Conservation (phyloP, 2,888 invertebrate species). For the Argynnis bischoffii region DNA sequence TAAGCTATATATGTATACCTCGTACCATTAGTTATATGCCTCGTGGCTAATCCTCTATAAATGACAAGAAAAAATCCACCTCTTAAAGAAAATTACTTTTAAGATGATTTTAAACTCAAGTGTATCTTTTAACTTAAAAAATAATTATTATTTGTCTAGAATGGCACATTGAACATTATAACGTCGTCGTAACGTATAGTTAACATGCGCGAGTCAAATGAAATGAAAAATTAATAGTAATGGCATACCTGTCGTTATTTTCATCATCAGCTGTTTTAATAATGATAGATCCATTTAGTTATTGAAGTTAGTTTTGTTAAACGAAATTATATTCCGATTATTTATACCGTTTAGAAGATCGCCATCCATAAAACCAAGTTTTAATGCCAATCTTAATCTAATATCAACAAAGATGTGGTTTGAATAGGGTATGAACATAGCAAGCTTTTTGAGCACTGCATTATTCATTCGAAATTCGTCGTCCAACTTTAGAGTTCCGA, state of each 20-base stretch:
- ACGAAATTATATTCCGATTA: slow-evolving; percentile 8
- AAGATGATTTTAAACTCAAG: too few species aligned
- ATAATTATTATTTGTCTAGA: too few species aligned
- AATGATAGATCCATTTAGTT: slow-evolving; percentile 21
- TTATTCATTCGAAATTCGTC: slow-evolving; percentile 72
- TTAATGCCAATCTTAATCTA: slow-evolving; percentile 58
- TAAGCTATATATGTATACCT: too few species aligned
- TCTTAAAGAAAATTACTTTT: too few species aligned
- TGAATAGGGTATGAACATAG: slow-evolving; percentile 62
- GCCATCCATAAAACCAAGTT: slow-evolving; percentile 58
- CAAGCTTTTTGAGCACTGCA: slow-evolving; percentile 56
- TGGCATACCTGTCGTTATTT: slow-evolving; percentile 14
- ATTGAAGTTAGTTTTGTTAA: slow-evolving; percentile 27
- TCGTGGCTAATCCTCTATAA: too few species aligned
- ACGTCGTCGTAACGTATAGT: too few species aligned
- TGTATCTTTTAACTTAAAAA: too few species aligned
- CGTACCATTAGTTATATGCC: too few species aligned
- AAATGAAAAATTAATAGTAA: slow-evolving; percentile 5
- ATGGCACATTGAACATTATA: too few species aligned
- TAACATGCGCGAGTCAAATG: not conserved
- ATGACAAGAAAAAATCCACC: too few species aligned
- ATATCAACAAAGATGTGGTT: slow-evolving; percentile 71
- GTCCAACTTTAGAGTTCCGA: slow-evolving; percentile 73
- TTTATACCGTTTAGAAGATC: slow-evolving; percentile 61
- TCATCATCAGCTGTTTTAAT: slow-evolving; percentile 24